These are phyloP conservation scores for Halictus rubicundus DNA, from an alignment of 1,140 invertebrate species.

Conservation along the genomic window DNA sequence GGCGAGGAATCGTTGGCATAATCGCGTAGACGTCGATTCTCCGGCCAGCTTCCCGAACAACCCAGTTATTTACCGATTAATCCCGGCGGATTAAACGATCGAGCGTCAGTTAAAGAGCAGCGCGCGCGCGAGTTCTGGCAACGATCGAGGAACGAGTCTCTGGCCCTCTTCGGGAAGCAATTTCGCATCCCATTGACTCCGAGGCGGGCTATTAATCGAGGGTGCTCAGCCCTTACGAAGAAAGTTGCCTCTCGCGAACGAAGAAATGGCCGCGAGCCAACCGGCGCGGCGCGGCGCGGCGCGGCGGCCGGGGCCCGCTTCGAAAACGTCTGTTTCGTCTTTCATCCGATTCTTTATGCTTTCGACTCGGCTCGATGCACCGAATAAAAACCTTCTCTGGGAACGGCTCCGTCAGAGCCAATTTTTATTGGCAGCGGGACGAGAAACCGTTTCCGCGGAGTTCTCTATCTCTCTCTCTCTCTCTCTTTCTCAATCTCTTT, in stretches of 20 bases:
- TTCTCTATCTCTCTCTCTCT: neutral
- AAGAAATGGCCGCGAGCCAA: constrained; percentile 28
- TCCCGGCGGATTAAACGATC: neutral
- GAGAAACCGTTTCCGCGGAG: neutral
- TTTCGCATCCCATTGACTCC: constrained; percentile 39
- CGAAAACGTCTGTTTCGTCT: constrained; percentile 1
- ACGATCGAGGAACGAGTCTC: neutral
- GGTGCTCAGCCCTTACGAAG: neutral
- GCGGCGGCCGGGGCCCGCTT: too few relatives aligned
- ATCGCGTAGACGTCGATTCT: neutral
- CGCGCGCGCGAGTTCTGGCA: neutral
- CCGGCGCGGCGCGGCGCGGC: neutral
- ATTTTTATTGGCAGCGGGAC: constrained; percentile 20
- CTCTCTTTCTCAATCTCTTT: too few relatives aligned
- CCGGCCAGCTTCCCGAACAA: neutral
- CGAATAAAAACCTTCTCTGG: neutral
- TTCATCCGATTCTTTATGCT: neutral
- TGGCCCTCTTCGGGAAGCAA: constrained; percentile 9
- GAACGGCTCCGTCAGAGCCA: neutral
- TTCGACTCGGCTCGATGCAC: neutral
- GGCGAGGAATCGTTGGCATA: too few relatives aligned
- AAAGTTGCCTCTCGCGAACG: neutral
- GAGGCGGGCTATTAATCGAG: constrained; percentile 24
- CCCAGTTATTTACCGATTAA: constrained; percentile 11
- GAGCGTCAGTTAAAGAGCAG: neutral